phyloP scores from a whole-genome alignment of 2,797 vertebrate genomes.

The Aphelocoma californica region DNA sequence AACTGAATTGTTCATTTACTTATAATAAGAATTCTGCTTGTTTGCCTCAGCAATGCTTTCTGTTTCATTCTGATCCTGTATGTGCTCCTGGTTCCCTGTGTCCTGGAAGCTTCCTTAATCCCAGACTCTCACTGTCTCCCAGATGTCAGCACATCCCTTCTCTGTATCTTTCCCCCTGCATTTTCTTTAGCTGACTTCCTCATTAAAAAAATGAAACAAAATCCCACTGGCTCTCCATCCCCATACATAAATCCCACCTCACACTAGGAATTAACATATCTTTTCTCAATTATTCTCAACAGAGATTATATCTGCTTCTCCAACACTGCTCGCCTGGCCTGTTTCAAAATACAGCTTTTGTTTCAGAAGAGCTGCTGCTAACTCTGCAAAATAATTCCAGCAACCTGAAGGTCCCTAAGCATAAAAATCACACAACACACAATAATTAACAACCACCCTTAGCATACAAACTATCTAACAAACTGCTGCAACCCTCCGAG shows the following conservation, averaged over 20 bases:
- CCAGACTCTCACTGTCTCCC: background rate
- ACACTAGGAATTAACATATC: background rate
- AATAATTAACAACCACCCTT: background rate
- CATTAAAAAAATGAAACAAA: background rate
- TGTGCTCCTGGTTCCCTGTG: background rate
- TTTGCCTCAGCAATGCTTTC: background rate
- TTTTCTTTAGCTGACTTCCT: background rate
- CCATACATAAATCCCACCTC: background rate
- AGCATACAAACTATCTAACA: background rate
- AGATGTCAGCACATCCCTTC: background rate
- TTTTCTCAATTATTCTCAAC: background rate
- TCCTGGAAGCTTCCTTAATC: background rate
- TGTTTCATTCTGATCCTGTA: background rate
- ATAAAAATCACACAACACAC: background rate
- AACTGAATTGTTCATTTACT: background rate
- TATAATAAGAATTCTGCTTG: background rate
- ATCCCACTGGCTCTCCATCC: background rate
- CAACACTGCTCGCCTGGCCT: background rate
- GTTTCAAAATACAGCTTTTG: background rate
- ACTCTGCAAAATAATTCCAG: background rate
- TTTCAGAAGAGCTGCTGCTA: background rate
- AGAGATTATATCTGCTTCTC: background rate
- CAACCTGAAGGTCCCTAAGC: background rate
- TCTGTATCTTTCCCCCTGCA: background rate
- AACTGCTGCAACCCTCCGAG: background rate